These are phyloP conservation scores for Drosophila anomelani DNA, from an alignment of 2,888 invertebrate genomes.

Conservation along the genomic window DNA sequence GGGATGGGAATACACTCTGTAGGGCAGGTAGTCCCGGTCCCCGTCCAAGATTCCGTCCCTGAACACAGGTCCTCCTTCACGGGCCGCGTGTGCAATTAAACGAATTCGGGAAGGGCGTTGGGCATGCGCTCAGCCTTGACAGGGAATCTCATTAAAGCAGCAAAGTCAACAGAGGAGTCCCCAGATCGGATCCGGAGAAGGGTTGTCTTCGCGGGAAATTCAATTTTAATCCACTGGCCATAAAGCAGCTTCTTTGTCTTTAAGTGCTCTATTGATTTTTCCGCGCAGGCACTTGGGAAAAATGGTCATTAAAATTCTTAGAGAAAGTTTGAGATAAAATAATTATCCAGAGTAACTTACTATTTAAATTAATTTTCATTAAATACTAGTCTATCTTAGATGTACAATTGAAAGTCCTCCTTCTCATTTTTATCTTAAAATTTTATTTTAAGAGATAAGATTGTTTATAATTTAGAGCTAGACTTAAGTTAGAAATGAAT, in stretches of 20 bases:
- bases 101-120: constrained; percentile 68
- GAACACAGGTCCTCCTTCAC: constrained; percentile 37
- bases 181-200: constrained; percentile 11
- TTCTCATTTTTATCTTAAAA: not conserved
- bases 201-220: constrained; percentile 58
- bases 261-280: constrained; percentile 70
- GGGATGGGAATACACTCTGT: constrained; percentile 16
- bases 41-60: constrained; percentile 1
- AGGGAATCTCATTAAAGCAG: constrained; percentile 69
- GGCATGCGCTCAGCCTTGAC: constrained; percentile 72
- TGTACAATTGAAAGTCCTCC: not conserved
- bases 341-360: not conserved
- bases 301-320: not conserved
- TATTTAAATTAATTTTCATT: too few species aligned
- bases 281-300: constrained; percentile 33
- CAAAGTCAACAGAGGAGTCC: constrained; percentile 57
- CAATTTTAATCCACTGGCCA: constrained; percentile 64
- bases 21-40: constrained; percentile 29
- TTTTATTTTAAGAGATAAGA: not conserved
- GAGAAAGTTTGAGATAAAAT: not conserved
- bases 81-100: constrained; percentile 67
- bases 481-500: not conserved
- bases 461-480: not conserved
- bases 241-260: constrained; percentile 50
- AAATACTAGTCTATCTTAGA: too few species aligned